A percentile compares a stretch with the other conserved stretches of the same genome.
Evolutionary conservation across 2,888 invertebrate genomes (phyloP).

Genomic region (Diplazon laetatorius): DNA sequence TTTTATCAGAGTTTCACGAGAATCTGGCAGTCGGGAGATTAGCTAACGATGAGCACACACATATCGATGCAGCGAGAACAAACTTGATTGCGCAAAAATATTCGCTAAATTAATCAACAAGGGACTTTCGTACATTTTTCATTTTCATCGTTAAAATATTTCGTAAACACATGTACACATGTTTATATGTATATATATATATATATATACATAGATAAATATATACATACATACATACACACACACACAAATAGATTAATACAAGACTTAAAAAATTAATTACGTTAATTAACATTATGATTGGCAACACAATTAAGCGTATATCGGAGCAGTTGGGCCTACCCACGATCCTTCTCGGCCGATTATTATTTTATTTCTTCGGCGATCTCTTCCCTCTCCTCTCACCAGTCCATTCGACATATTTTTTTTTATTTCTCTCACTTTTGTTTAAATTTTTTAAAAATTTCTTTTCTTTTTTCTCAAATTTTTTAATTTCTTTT

Average conservation of each 20-base stretch:
- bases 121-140: slow-evolving; percentile 50
- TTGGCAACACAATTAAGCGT: slow-evolving; percentile 81
- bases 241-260: too few species aligned
- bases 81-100: slow-evolving; percentile 45
- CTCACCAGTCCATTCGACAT: slow-evolving; percentile 35
- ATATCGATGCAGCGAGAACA: slow-evolving; percentile 39
- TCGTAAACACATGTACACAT: slow-evolving; percentile 47
- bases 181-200: background rate
- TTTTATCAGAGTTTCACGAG: too few species aligned
- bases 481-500: too few species aligned
- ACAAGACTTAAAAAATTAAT: slow-evolving; percentile 73
- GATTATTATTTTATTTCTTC: too few species aligned
- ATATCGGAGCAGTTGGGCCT: slow-evolving; percentile 77
- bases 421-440: slow-evolving; percentile 35
- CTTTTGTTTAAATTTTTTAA: slow-evolving; percentile 58
- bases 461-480: slow-evolving; percentile 40
- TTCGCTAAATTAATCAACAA: slow-evolving; percentile 53
- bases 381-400: slow-evolving; percentile 54
- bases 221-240: slow-evolving; percentile 13
- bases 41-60: slow-evolving; percentile 19
- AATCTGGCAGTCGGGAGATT: background rate
- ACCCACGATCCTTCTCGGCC: slow-evolving; percentile 58
- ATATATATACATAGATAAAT: too few species aligned
- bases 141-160: slow-evolving; percentile 29
- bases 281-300: slow-evolving; percentile 74